A percentile compares a stretch with the other conserved stretches of the same genome.
phyloP scores from a whole-genome alignment of 2,797 vertebrate genomes.

The Micropoecilia bifurca region DNA sequence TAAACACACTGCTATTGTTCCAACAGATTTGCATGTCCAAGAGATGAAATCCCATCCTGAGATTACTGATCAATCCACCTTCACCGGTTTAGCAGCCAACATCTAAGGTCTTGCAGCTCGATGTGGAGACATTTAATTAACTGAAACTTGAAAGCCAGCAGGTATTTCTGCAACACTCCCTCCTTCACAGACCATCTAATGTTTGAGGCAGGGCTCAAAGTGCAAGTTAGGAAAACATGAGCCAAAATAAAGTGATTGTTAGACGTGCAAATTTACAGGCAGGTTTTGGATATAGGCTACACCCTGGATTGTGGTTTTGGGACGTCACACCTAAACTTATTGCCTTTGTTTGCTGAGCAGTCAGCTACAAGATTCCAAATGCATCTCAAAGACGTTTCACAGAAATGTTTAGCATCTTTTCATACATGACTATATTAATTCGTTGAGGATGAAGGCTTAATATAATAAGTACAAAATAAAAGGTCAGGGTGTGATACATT shows the following conservation, averaged over 20 bases:
- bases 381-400: constrained; percentile 6
- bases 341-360: constrained; percentile 10
- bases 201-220: constrained; percentile 3
- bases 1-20: constrained; percentile 12
- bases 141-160: background rate
- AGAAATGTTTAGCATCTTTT: background rate
- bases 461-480: background rate
- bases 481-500: constrained; percentile 20
- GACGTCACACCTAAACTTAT: constrained; percentile 31
- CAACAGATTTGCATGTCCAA: constrained; percentile 22
- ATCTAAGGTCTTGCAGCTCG: background rate
- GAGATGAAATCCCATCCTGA: constrained; percentile 19
- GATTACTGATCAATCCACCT: constrained; percentile 13
- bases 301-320: constrained; percentile 28
- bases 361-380: background rate
- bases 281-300: constrained; percentile 42
- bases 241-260: constrained; percentile 49
- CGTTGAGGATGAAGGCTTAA: background rate
- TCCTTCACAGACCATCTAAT: constrained; percentile 5
- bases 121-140: constrained; percentile 9
- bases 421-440: background rate
- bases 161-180: constrained; percentile 4
- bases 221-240: constrained; percentile 8
- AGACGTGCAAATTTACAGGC: constrained; percentile 54
- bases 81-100: background rate